Evolutionary conservation across 2,888 invertebrate species (phyloP).

Genomic region (Xestia sexstrigata): DNA sequence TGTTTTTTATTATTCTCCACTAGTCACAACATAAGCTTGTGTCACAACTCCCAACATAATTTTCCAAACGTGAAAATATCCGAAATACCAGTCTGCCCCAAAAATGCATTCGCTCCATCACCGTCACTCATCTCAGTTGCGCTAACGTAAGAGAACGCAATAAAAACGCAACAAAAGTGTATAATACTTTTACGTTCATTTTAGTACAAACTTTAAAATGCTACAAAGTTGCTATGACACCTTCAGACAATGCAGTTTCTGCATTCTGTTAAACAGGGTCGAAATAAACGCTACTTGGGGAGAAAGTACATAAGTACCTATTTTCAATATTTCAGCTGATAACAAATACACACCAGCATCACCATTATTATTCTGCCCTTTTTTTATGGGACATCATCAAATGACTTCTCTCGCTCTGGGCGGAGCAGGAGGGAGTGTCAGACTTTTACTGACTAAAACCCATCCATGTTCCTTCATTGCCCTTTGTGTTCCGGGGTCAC

Average conservation of each 20-base stretch:
- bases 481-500: too few species aligned
- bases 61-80: not conserved
- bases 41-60: not conserved
- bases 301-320: too few species aligned
- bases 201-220: constrained; percentile 36
- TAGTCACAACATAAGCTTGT: not conserved
- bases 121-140: constrained; percentile 17
- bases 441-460: too few species aligned
- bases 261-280: not conserved
- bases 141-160: constrained; percentile 31
- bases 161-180: constrained; percentile 49
- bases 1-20: not conserved
- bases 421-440: too few species aligned
- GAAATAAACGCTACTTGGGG: not conserved
- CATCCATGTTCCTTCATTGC: too few species aligned
- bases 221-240: constrained; percentile 34
- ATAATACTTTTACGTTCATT: constrained; percentile 53
- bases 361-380: too few species aligned
- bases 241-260: constrained; percentile 8
- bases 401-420: too few species aligned
- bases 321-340: not conserved
- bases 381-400: too few species aligned
- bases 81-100: not conserved
- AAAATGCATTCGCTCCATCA: constrained; percentile 14
- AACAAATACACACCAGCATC: not conserved